A percentile compares a stretch with the other conserved stretches of the same genome.
Conservation (phyloP, 2,113 vertebrate species). For the Xenus cinereus region DNA sequence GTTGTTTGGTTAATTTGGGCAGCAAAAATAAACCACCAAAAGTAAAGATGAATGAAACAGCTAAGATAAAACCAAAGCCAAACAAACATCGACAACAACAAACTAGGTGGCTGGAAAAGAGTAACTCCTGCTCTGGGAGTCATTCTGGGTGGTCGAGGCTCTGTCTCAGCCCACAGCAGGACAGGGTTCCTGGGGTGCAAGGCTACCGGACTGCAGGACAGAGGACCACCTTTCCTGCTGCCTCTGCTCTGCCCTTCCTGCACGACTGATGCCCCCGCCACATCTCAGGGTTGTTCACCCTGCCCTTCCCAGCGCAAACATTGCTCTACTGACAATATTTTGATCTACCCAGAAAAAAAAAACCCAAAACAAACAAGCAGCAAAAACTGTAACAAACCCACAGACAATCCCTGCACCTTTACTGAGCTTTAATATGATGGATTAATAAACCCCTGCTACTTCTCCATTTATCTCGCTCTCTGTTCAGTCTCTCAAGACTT, state of each 20-base stretch:
- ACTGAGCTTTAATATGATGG: background rate
- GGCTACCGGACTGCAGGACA: background rate
- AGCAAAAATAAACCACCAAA: slow-evolving; percentile 46
- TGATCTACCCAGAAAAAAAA: background rate
- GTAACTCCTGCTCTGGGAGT: background rate
- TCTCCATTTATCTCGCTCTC: background rate
- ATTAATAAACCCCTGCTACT: background rate
- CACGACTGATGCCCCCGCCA: fast-evolving
- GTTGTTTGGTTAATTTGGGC: slow-evolving; percentile 14
- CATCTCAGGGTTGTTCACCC: background rate
- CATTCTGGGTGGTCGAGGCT: background rate
- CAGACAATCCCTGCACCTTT: background rate
- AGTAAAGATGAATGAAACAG: slow-evolving; percentile 14
- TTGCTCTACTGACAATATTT: background rate
- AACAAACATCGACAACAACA: slow-evolving; percentile 26
- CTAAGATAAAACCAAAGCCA: slow-evolving; percentile 45
- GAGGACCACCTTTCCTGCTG: background rate
- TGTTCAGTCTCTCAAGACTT: background rate
- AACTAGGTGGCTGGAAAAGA: slow-evolving; percentile 24
- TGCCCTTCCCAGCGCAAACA: background rate
- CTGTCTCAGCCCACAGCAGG: background rate
- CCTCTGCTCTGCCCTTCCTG: background rate
- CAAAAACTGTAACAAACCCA: background rate
- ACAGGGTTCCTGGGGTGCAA: fast-evolving
- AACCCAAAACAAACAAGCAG: background rate